phyloP scores from a whole-genome alignment of 2,888 invertebrate species.

The Nebria salina region DNA sequence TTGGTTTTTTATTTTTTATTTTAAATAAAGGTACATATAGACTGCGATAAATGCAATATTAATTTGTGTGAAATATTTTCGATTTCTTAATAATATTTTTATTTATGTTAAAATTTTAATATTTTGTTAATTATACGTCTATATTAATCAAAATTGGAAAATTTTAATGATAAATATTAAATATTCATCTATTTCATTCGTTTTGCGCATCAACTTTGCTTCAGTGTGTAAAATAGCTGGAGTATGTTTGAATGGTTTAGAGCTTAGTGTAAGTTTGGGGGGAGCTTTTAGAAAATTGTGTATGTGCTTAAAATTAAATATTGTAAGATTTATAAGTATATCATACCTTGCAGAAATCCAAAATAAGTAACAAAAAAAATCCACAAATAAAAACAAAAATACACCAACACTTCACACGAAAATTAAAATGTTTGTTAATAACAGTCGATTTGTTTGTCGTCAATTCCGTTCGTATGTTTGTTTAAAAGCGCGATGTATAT shows the following conservation, averaged over 20 bases:
- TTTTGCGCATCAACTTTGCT: too few relatives aligned
- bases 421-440: not conserved
- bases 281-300: not conserved
- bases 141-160: too few relatives aligned
- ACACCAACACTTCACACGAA: conserved; percentile 6
- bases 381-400: conserved; percentile 21
- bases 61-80: too few relatives aligned
- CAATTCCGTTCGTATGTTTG: conserved; percentile 10
- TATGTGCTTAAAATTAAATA: not conserved
- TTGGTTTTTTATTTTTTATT: too few relatives aligned
- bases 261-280: not conserved
- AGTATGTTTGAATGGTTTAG: not conserved
- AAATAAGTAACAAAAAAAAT: conserved; percentile 16
- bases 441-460: conserved; percentile 2
- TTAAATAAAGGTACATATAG: too few relatives aligned
- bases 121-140: too few relatives aligned
- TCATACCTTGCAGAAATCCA: not conserved
- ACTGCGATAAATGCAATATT: too few relatives aligned
- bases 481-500: not conserved
- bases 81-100: too few relatives aligned
- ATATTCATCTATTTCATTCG: too few relatives aligned
- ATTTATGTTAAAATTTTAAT: too few relatives aligned
- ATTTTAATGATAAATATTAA: too few relatives aligned
- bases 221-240: too few relatives aligned
- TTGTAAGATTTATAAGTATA: not conserved